A percentile compares a stretch with the other conserved stretches of the same genome.
These are phyloP conservation scores for Forbesichthys papilliferus DNA, from an alignment of 2,113 vertebrate genomes.

Conservation along the genomic window DNA sequence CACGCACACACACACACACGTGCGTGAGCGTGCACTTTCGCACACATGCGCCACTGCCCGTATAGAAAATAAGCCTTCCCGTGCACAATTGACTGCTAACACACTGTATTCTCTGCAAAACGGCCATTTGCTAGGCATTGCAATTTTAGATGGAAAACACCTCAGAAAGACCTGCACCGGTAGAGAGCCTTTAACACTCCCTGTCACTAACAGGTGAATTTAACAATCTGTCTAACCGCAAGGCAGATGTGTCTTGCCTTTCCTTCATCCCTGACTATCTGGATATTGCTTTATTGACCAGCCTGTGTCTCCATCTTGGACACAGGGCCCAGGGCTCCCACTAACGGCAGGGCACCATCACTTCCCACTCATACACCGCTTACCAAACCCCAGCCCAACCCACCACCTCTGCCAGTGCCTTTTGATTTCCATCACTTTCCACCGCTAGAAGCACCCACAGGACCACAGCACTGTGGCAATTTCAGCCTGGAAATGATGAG, in stretches of 20 bases:
- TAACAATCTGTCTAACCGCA: constrained; percentile 36
- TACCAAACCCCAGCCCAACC: constrained; percentile 8
- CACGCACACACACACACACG: constrained; percentile 8
- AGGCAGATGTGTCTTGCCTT: not conserved
- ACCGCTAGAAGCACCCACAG: constrained; percentile 47
- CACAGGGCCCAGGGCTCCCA: constrained; percentile 24
- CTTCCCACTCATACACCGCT: not conserved
- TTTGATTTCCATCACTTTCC: constrained; percentile 28
- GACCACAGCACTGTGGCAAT: constrained; percentile 60
- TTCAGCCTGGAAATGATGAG: constrained; percentile 54
- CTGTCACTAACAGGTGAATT: constrained; percentile 45
- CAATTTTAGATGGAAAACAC: constrained; percentile 64
- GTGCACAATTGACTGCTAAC: constrained; percentile 75
- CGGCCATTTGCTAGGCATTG: constrained; percentile 65
- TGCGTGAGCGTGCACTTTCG: constrained; percentile 5
- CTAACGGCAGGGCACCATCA: constrained; percentile 4
- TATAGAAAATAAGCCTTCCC: constrained; percentile 68
- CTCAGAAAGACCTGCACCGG: constrained; percentile 40
- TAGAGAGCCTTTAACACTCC: constrained; percentile 31
- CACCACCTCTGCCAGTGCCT: not conserved
- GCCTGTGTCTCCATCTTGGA: constrained; percentile 45
- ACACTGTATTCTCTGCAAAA: constrained; percentile 69
- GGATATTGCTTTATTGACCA: constrained; percentile 46
- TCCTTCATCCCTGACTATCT: constrained; percentile 16
- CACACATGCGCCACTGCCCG: constrained; percentile 52